phyloP scores from a whole-genome alignment of 2,113 vertebrate species.

The Microtus pennsylvanicus region DNA sequence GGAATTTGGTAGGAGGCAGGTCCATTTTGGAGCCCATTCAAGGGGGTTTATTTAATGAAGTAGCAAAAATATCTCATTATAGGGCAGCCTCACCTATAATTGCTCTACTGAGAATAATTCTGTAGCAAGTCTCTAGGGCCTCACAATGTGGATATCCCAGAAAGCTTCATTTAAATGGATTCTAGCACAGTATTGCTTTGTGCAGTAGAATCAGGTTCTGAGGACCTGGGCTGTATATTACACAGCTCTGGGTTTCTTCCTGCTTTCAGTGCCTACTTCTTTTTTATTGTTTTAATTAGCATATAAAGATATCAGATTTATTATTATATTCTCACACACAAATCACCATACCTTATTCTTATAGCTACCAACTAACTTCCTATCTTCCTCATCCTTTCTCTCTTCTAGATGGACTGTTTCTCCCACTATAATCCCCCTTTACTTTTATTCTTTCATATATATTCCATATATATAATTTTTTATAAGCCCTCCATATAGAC shows the following conservation, averaged over 20 bases:
- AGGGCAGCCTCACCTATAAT: slow-evolving; percentile 81
- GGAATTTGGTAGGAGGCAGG: slow-evolving; percentile 79
- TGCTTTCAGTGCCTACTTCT: neutral
- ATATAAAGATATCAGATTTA: neutral
- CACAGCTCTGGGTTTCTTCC: neutral
- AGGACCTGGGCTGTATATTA: neutral
- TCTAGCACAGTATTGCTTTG: slow-evolving; percentile 63
- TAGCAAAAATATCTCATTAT: slow-evolving; percentile 81
- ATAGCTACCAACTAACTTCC: neutral
- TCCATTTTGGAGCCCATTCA: slow-evolving; percentile 76
- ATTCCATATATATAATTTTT: too few relatives aligned
- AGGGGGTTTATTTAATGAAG: slow-evolving; percentile 81
- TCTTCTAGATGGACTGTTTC: neutral
- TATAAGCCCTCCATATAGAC: neutral
- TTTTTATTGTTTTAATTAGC: neutral
- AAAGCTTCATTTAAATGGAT: slow-evolving; percentile 75
- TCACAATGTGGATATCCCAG: slow-evolving; percentile 73
- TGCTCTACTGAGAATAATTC: slow-evolving; percentile 81
- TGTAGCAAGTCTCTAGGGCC: slow-evolving; percentile 71
- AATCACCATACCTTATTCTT: neutral
- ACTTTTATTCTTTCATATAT: neutral
- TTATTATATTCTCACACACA: neutral
- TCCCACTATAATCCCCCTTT: neutral
- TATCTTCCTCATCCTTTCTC: neutral
- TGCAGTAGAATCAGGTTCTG: slow-evolving; percentile 51